Evolutionary conservation across 2,888 invertebrate genomes (phyloP), one percentile per base, ranked within the genome.

Genomic region (Willowsia nigromaculata): DNA sequence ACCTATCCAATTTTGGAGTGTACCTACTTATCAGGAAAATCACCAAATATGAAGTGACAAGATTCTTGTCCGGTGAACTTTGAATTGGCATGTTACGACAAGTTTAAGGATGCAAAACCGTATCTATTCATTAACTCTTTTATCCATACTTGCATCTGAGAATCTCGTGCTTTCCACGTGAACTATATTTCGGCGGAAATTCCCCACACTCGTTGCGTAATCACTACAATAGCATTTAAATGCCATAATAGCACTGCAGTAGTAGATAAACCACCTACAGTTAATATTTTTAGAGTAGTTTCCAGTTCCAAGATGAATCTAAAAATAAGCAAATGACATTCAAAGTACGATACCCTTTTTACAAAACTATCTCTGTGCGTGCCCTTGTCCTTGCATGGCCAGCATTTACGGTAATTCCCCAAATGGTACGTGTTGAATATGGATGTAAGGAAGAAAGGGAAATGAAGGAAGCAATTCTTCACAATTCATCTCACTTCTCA

Each of bases 91-190:
- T 50, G 13, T 50, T 50, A 50, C 50, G 50, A 50, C n/a, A n/a
- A 13, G 5, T 50, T n/a, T n/a, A n/a, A n/a, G n/a, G n/a, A n/a
- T 50, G 50, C 50, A 3, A 50, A n/a, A n/a, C n/a, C 50, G n/a
- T 50, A 50, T 13, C 15, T n/a, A 22, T 56, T 15, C 59, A 27
- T 13, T 1, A 25, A 62, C 27, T 30, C n/a, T 59, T 82, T 62
- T 30, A n/a, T 71, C 33, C 27, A 13, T 62, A 9, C 43, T 22
- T 71, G 6, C 9, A 43, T 9, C 1, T 71, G 22, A 71, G 9
- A 9, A 71, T 22, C 71, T 71, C 71, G 43, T 71, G 76, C 3
- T 33, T 7, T 76, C 53, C 76, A 76, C 76, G 76, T 76, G 76
- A 68, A 68, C 3, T 18, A 22, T 22, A n/a, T 2, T 37, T 27